Evolutionary conservation across 2,797 vertebrate species (phyloP), one percentile per base, ranked within the genome.

Genomic region (Rhinogobio ventralis): DNA sequence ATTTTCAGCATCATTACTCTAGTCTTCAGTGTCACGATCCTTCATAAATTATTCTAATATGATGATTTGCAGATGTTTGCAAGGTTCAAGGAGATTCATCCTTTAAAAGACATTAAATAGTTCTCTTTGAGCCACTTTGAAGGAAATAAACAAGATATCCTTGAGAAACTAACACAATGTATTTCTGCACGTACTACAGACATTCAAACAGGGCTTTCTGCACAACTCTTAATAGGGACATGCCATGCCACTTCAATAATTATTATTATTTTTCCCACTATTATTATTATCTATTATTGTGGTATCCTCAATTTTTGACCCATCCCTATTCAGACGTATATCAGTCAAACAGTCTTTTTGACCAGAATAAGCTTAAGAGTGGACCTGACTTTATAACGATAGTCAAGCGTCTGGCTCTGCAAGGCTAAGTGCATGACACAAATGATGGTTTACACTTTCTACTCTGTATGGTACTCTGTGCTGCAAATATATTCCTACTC

Each of bases 131-230:
- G 53, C 7, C 7, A 17, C 51, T 39, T 15, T 76, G 20, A 17
- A 57, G 74, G 45, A 73, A 51, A 46, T 73, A 73, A 73, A 51
- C 51, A 76, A 76, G 13, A 57, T 39, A 39, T 76, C 51, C 51
- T 75, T 75, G 51, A 57, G 51, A 76, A 76, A 15, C 20, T 2
- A 76, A 57, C 1, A 60, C 5, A 3, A 33, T 67, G 8, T 36
- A 67, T 77, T 60, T 60, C 23, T 77, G 53, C 33, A 57, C 8
- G 46, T 9, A 23, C 7, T 57, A 76, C 20, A 74, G 7, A 28
- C 6, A 39, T 57, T 57, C 7, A 39, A 39, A n/a, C 28, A 74
- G 46, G 28, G 17, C 46, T 33, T 74, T 30, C 1, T 51, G 45
- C 7, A 46, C 69, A 53, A 55, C 25, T 64, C 62, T 25, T 19